These are phyloP conservation scores for Sciaenops ocellatus DNA, from an alignment of 2,797 vertebrate genomes.

Conservation along the genomic window DNA sequence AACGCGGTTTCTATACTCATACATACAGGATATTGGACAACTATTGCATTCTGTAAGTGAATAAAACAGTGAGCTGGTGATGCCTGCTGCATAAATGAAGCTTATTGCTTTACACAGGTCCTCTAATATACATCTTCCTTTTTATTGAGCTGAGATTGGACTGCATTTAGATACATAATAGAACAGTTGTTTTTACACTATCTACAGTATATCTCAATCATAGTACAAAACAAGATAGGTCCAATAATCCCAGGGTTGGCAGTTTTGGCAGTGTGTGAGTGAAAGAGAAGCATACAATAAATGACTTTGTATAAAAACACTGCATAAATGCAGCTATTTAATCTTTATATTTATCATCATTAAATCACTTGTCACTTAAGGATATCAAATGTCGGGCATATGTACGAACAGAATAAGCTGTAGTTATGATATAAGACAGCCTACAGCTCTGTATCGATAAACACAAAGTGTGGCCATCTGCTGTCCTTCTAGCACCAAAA, in stretches of 20 bases:
- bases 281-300: slow-evolving; percentile 2
- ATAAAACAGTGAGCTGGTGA: not conserved
- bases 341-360: slow-evolving; percentile 5
- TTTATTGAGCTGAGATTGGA: not conserved
- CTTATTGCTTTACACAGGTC: not conserved
- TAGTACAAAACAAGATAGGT: too few species aligned
- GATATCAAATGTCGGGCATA: slow-evolving; percentile 24
- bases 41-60: not conserved
- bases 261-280: not conserved
- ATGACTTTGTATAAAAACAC: not conserved
- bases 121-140: not conserved
- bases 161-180: not conserved
- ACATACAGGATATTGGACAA: not conserved
- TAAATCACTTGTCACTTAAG: slow-evolving; percentile 8
- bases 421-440: slow-evolving; percentile 17
- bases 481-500: slow-evolving; percentile 14
- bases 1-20: not conserved
- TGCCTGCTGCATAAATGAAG: not conserved
- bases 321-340: not conserved
- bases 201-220: too few species aligned
- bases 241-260: not conserved
- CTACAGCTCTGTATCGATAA: slow-evolving; percentile 32
- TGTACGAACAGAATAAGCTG: slow-evolving; percentile 19
- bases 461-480: slow-evolving; percentile 50
- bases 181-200: not conserved